A percentile compares a stretch with the other conserved stretches of the same genome.
phyloP scores from a whole-genome alignment of 2,113 vertebrate genomes.

The Sciurus niger region DNA sequence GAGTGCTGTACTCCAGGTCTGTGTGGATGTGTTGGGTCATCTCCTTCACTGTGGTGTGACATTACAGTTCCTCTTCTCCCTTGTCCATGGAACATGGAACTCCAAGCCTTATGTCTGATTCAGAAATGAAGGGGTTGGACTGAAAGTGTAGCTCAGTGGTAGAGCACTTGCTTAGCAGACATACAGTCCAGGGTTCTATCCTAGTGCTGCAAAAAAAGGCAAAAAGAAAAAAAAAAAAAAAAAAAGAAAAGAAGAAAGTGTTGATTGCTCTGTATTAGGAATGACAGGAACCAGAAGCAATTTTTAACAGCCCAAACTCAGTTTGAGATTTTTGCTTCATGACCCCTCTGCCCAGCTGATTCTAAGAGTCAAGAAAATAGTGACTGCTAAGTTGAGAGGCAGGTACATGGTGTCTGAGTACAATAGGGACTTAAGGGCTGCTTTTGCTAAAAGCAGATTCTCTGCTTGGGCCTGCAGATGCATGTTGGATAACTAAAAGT shows the following conservation, averaged over 20 bases:
- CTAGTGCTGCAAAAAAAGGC: background rate
- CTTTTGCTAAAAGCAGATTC: too few relatives aligned
- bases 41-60: too few relatives aligned
- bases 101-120: background rate
- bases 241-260: background rate
- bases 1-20: accelerated
- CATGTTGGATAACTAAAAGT: too few relatives aligned
- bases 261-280: background rate
- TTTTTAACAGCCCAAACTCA: background rate
- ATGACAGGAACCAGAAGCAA: background rate
- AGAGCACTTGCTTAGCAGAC: background rate
- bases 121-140: background rate
- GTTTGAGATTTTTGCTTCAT: background rate
- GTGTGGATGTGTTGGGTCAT: background rate
- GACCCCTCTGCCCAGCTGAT: background rate
- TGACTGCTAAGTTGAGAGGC: background rate
- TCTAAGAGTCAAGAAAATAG: background rate
- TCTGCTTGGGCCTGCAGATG: too few relatives aligned
- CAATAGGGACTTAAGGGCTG: too few relatives aligned
- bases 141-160: background rate
- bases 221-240: background rate
- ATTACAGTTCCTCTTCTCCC: background rate
- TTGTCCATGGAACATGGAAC: background rate
- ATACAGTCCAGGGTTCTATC: too few relatives aligned
- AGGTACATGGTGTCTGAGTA: too few relatives aligned